Conservation (phyloP, 2,797 vertebrate genomes). For the Selene dorsalis region DNA sequence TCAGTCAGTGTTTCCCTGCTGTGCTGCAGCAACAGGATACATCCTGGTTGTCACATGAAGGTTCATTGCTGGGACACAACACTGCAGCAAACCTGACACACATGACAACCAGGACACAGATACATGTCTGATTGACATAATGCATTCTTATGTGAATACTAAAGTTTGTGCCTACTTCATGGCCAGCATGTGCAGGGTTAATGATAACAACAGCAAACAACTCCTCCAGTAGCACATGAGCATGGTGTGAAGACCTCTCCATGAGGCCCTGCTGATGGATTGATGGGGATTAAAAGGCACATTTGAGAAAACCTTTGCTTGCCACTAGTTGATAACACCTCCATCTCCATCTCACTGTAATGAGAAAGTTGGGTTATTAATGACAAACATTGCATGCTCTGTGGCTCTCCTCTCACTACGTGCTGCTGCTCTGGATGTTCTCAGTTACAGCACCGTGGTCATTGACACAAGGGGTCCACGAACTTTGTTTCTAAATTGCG, state of each 20-base stretch:
- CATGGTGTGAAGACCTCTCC: not conserved
- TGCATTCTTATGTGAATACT: not conserved
- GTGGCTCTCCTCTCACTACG: constrained; percentile 13
- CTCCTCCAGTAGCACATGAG: not conserved
- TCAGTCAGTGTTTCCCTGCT: no score
- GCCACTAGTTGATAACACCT: not conserved
- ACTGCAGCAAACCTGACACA: not conserved
- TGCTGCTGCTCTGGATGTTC: constrained; percentile 42
- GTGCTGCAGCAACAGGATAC: not conserved
- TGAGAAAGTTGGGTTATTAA: constrained; percentile 29
- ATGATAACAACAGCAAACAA: not conserved
- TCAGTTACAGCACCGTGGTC: constrained; percentile 34
- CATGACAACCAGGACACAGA: not conserved
- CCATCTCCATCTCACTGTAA: constrained; percentile 1
- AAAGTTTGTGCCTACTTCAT: not conserved
- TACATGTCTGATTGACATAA: not conserved
- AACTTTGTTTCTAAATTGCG: constrained; percentile 63
- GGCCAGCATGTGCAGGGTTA: not conserved
- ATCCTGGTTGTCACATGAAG: not conserved
- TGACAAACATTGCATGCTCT: constrained; percentile 32
- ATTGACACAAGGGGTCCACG: constrained; percentile 44
- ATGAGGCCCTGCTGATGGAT: not conserved
- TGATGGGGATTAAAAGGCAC: not conserved
- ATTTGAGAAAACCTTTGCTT: constrained; percentile 2
- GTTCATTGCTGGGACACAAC: not conserved